Conservation (phyloP, 2,113 vertebrate species). For the Diglossa brunneiventris region DNA sequence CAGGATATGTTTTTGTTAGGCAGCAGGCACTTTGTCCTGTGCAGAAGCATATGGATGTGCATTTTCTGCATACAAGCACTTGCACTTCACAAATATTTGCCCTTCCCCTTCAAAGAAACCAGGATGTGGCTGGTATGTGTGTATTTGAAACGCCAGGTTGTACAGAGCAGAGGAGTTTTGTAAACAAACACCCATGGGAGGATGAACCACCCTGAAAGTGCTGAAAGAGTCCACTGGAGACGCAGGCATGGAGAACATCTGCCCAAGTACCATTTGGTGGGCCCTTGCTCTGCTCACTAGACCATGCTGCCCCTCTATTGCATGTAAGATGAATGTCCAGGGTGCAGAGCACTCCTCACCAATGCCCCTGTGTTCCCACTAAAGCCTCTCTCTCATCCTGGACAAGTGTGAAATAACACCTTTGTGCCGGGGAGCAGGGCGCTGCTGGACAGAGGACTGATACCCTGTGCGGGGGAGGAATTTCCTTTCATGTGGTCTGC, state of each 20-base stretch:
- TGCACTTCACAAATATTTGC: not conserved
- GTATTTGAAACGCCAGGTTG: not conserved
- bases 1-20: not conserved
- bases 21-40: not conserved
- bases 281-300: not conserved
- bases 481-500: not conserved
- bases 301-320: not conserved
- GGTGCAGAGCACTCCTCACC: not conserved
- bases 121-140: not conserved
- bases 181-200: not conserved
- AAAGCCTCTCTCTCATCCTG: not conserved
- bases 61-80: not conserved
- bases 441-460: not conserved
- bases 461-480: fast-evolving
- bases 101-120: not conserved
- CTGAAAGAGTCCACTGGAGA: not conserved
- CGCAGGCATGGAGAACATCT: not conserved
- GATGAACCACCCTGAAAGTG: not conserved
- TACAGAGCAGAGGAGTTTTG: not conserved
- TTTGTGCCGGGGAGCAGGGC: not conserved
- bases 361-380: not conserved
- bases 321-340: not conserved
- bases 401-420: not conserved
- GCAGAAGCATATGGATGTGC: not conserved
- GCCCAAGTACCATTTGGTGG: not conserved